Percentiles rank a stretch among this genome's conserved stretches.
These are phyloP conservation scores for Neodontobutis hainanensis DNA, from an alignment of 2,113 vertebrate genomes.

Conservation along the genomic window DNA sequence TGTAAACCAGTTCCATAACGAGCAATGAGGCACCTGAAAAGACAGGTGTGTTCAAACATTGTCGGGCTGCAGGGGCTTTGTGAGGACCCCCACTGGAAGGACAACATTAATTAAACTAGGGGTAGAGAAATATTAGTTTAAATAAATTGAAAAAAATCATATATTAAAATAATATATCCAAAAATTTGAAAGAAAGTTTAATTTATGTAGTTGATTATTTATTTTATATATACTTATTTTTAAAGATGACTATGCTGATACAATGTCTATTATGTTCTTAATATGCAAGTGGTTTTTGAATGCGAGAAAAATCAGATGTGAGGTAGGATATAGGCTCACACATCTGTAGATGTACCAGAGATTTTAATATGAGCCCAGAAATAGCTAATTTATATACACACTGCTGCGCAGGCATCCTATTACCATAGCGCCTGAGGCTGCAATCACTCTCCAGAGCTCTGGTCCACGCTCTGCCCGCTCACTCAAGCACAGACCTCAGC, in stretches of 20 bases:
- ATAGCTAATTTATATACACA: constrained; percentile 78
- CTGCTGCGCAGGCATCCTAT: constrained; percentile 77
- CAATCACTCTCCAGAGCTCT: constrained; percentile 69
- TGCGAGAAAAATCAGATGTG: neutral
- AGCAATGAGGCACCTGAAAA: constrained; percentile 11
- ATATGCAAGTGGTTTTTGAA: constrained; percentile 7
- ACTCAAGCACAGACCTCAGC: constrained; percentile 77
- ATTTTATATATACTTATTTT: too few species aligned
- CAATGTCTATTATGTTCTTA: neutral
- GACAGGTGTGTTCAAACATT: constrained; percentile 26
- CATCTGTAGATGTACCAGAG: constrained; percentile 49
- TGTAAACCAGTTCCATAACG: neutral
- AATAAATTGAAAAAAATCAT: too few species aligned
- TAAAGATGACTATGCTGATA: too few species aligned
- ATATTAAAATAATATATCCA: too few species aligned
- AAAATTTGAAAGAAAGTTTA: too few species aligned
- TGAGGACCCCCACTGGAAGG: too few species aligned
- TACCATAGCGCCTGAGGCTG: constrained; percentile 75
- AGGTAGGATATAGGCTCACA: constrained; percentile 1
- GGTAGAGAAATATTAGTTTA: too few species aligned
- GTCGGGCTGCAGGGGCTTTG: too few species aligned
- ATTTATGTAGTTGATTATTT: too few species aligned
- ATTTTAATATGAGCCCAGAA: constrained; percentile 72
- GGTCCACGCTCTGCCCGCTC: constrained; percentile 58
- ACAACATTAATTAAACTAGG: too few species aligned